Percentiles rank a stretch among this genome's conserved stretches.
These are phyloP conservation scores for Trachelus stipa DNA, from an alignment of 2,888 invertebrate species.

Conservation along the genomic window DNA sequence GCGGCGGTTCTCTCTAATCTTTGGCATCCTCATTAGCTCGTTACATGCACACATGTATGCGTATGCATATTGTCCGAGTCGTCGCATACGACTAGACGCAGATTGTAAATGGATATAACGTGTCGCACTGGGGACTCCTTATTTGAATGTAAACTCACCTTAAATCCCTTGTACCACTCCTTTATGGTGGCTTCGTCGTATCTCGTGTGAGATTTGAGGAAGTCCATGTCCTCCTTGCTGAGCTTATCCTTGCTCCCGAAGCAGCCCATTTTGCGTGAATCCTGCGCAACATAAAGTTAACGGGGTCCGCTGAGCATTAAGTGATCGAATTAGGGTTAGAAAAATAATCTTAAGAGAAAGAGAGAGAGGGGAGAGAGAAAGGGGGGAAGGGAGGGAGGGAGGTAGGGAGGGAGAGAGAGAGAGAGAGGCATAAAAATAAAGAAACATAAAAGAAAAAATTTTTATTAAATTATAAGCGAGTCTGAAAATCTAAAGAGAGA, in stretches of 20 bases:
- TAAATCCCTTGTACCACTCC: conserved; percentile 99
- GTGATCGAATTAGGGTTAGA: neutral
- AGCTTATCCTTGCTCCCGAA: conserved; percentile 96
- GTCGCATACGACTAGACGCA: neutral
- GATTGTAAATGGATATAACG: conserved; percentile 8
- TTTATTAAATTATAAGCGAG: neutral
- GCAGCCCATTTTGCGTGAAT: conserved; percentile 80
- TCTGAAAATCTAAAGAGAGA: neutral
- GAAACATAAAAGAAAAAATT: neutral
- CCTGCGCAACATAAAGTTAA: neutral
- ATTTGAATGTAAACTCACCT: conserved; percentile 75
- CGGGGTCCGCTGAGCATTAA: neutral
- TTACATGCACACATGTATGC: neutral
- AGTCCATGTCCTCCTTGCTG: conserved; percentile 98
- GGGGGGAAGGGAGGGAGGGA: neutral
- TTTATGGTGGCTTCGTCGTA: conserved; percentile 99
- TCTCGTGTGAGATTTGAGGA: conserved; percentile 96
- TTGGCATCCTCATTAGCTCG: neutral
- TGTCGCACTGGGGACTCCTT: conserved; percentile 17
- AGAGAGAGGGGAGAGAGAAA: neutral
- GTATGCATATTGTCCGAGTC: neutral
- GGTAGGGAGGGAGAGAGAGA: neutral
- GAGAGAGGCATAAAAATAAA: neutral
- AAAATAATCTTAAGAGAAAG: neutral
- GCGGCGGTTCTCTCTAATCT: neutral